Percentiles rank a stretch among this genome's conserved stretches.
phyloP scores from a whole-genome alignment of 2,888 invertebrate species.

The Tortricodes alternella region DNA sequence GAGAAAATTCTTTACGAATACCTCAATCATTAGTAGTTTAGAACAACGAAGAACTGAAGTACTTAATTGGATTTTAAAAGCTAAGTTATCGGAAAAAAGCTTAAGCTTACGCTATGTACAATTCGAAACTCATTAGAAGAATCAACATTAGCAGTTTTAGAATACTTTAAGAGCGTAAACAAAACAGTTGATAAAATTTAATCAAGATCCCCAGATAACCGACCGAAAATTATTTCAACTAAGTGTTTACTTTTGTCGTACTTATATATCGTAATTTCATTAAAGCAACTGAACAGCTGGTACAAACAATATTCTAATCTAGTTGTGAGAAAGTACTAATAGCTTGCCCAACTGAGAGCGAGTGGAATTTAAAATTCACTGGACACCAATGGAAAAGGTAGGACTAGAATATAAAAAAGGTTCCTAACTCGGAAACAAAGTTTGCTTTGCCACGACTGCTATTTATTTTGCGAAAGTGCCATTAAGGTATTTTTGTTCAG shows the following conservation, averaged over 20 bases:
- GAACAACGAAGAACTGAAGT: not conserved
- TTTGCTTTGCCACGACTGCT: constrained; percentile 14
- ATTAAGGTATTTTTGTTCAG: no score
- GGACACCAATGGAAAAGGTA: constrained; percentile 4
- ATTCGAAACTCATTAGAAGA: no score
- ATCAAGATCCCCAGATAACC: not conserved
- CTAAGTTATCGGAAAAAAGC: constrained; percentile 1
- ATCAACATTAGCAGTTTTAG: no score
- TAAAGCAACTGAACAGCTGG: constrained; percentile 8
- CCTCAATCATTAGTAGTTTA: constrained; percentile 5
- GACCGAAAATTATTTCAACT: not conserved
- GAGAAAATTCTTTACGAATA: constrained; percentile 11
- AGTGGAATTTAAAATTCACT: constrained; percentile 24
- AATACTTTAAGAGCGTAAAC: not conserved
- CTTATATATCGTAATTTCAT: constrained; percentile 3
- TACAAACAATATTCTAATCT: constrained; percentile 12
- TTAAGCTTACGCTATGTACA: no score
- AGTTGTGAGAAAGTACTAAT: constrained; percentile 2
- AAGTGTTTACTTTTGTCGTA: not conserved
- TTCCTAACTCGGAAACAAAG: constrained; percentile 3
- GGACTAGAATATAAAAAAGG: constrained; percentile 19
- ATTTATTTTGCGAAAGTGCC: not conserved
- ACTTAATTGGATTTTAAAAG: constrained; percentile 20
- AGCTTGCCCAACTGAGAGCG: constrained; percentile 10
- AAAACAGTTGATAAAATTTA: not conserved